Conservation (phyloP, 2,113 vertebrate genomes). For the Naja naja region DNA sequence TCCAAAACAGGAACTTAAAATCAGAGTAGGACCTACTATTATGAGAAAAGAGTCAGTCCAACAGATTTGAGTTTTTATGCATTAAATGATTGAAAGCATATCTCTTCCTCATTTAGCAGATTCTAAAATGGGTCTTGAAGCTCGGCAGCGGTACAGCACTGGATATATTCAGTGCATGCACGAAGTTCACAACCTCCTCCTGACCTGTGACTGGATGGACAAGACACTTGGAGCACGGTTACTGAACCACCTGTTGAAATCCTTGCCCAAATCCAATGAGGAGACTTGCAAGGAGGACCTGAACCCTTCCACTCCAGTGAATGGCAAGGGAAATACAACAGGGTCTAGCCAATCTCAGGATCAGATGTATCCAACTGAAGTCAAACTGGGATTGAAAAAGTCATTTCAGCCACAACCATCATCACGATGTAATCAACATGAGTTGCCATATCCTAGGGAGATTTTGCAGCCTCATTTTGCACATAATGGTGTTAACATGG, state of each 20-base stretch:
- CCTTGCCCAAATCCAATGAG: slow-evolving; percentile 73
- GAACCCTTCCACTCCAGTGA: slow-evolving; percentile 19
- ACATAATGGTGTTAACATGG: slow-evolving; percentile 65
- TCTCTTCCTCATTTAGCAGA: slow-evolving; percentile 56
- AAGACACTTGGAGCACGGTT: slow-evolving; percentile 82
- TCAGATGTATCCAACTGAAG: slow-evolving; percentile 29
- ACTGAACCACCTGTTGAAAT: slow-evolving; percentile 84
- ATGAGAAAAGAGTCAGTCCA: background rate
- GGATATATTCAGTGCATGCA: slow-evolving; percentile 92
- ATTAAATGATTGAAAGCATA: background rate
- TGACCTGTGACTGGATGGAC: slow-evolving; percentile 91
- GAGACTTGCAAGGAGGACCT: slow-evolving; percentile 51
- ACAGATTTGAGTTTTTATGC: background rate
- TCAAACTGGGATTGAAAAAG: slow-evolving; percentile 48
- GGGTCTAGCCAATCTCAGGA: slow-evolving; percentile 17
- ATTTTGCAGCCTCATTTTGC: slow-evolving; percentile 63
- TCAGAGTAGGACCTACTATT: background rate
- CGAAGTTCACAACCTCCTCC: slow-evolving; percentile 86
- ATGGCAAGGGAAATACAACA: slow-evolving; percentile 16
- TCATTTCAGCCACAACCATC: slow-evolving; percentile 10
- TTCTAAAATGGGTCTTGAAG: slow-evolving; percentile 73
- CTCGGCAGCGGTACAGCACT: slow-evolving; percentile 85
- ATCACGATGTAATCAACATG: background rate
- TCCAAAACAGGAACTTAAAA: background rate
- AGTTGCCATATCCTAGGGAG: slow-evolving; percentile 50